Base-by-base conservation (phyloP, 2,113 vertebrate species). In the Pheucticus melanocephalus region DNA sequence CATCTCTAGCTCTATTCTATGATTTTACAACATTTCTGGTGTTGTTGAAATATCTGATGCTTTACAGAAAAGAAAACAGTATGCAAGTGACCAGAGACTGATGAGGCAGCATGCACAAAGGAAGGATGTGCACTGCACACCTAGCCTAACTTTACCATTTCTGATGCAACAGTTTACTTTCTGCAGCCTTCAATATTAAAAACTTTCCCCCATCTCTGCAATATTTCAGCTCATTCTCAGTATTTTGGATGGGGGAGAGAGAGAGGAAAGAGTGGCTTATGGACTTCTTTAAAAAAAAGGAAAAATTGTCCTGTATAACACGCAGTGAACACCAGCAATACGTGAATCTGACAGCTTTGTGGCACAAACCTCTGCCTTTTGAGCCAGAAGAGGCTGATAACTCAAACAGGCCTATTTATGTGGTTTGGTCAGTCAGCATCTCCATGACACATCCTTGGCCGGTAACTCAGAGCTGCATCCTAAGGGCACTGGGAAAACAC, bases 61-160 rank as follows among this genome's bases (percentile, higher is more conserved):
- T 88, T 59, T 69, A 27, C 25, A 61, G 81, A 75, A 77, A 70
- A 73, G 10, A 65, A 37, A 35, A 21, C 16, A 69, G 17, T 3
- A 37, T 28, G 16, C 45, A 72, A 87, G 45, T 27, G 59, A 31
- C 59, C 48, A 17, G 47, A 77, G 30, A 37, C 19, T 63, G 39
- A 51, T 0, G 0, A 11, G 17, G 30, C n/a, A 69, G 47, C 42
- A 45, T 1, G 8, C 28, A 21, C 54, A 28, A 22, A 42, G n/a
- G 39, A 48, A 86, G 48, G 40, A 78, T 78, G 10, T 37, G 53
- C 11, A 10, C n/a, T 30, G 24, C 70, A 65, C 27, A 53, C 1
- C 1, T 21, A 40, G 56, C 18, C 71, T 59, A 42, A 66, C 60
- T 85, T 11, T 42, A 23, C 50, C 7, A 30, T 35, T 88, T 73